Evolutionary conservation across 2,888 invertebrate species (phyloP), one percentile per base, ranked within the genome.

Genomic region (Lobophora halterata): DNA sequence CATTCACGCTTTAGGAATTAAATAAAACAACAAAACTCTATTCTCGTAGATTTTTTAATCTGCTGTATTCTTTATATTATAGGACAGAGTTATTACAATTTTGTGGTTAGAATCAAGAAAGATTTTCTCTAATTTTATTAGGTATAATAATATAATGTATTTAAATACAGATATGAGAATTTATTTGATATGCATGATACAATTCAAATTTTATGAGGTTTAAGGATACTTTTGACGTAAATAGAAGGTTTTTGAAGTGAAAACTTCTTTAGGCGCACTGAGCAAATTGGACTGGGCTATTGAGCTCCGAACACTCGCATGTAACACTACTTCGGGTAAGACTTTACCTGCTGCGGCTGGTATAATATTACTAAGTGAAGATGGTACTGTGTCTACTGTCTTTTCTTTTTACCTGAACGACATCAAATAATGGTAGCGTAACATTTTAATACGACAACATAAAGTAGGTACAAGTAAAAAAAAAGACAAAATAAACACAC

Each of bases 121-220:
- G 38, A 38, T 43, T 30, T 28, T 33, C 12, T 16, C 21, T 36
- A 16, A 27, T 43, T 35, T 31, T n/a, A n/a, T n/a, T n/a, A n/a
- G n/a, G n/a, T n/a, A n/a, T n/a, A n/a, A n/a, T n/a, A 30, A 20
- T 23, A 18, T 25, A 36, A 26, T 33, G 30, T 38, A 29, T 29
- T 40, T 25, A 29, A 32, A 25, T 46, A 52, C n/a, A 56, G 63
- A 67, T 68, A 69, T 68, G 67, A 58, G 39, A 56, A 26, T 45
- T 52, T 49, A 36, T 58, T 53, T 63, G 71, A 71, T 72, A 72
- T 73, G 73, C 64, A 61, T 61, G 11, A 14, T 40, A 46, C 48
- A 43, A 44, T 45, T 45, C 8, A 18, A 18, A 26, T 32, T 32
- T n/a, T n/a, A n/a, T n/a, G n/a, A n/a, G n/a, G n/a, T n/a, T n/a